Evolutionary conservation across 2,888 invertebrate genomes (phyloP).

Genomic region (Pachycephus smyrnensis): DNA sequence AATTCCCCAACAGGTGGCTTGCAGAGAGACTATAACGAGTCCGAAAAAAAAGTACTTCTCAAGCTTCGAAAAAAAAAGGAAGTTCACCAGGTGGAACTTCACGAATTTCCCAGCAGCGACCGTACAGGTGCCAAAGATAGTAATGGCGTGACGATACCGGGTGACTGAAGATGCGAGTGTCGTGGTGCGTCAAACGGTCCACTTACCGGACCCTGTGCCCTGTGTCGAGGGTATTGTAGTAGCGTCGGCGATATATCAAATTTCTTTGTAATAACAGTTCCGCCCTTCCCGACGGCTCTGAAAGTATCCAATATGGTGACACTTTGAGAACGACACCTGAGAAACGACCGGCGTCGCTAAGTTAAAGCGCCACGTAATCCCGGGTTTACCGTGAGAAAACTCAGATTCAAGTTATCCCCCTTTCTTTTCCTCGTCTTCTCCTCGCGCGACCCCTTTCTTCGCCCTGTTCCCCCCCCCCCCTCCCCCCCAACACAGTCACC

Average conservation of each 20-base stretch:
- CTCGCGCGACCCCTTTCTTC: slow-evolving; percentile 18
- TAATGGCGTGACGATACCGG: not conserved
- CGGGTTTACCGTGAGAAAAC: slow-evolving; percentile 58
- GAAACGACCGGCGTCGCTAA: slow-evolving; percentile 57
- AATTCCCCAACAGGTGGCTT: not conserved
- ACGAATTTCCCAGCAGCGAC: not conserved
- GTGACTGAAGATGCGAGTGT: not conserved
- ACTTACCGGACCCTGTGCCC: not conserved
- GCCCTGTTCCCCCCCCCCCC: slow-evolving; percentile 6
- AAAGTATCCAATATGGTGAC: slow-evolving; percentile 60
- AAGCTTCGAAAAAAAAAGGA: not conserved
- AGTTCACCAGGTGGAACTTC: not conserved
- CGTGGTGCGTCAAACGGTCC: not conserved
- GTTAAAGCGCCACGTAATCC: slow-evolving; percentile 62
- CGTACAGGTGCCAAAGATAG: not conserved
- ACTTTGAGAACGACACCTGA: slow-evolving; percentile 56
- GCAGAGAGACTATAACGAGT: not conserved
- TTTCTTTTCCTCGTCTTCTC: slow-evolving; percentile 42
- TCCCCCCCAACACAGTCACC: slow-evolving; percentile 8
- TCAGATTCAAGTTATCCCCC: slow-evolving; percentile 58
- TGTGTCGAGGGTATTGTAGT: not conserved
- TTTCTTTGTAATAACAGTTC: slow-evolving; percentile 56
- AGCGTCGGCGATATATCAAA: slow-evolving; percentile 54
- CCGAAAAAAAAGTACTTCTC: not conserved
- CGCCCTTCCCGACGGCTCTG: slow-evolving; percentile 11